Percentiles rank a stretch among this genome's conserved stretches.
These are phyloP conservation scores for Chamaea fasciata DNA, from an alignment of 2,113 vertebrate species.

Conservation along the genomic window DNA sequence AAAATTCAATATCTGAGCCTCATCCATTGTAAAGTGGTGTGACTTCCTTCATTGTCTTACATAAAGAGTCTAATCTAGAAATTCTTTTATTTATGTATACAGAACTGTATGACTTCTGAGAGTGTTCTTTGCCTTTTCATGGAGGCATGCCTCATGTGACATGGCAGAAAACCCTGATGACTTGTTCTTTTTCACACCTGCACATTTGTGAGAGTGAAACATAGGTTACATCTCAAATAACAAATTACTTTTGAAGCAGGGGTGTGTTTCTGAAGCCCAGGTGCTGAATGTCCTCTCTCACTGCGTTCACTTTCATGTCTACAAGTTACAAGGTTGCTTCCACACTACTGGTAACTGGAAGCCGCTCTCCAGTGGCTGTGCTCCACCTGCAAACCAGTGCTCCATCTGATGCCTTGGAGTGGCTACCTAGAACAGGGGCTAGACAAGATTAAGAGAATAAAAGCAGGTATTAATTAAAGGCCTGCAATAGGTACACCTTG, in stretches of 20 bases:
- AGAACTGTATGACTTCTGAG: neutral
- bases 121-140: neutral
- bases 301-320: neutral
- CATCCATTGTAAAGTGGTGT: neutral
- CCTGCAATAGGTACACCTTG: neutral
- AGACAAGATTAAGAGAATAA: neutral
- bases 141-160: neutral
- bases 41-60: neutral
- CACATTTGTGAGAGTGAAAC: neutral
- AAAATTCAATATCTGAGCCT: neutral
- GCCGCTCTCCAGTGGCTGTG: neutral
- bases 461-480: neutral
- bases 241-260: neutral
- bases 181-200: neutral
- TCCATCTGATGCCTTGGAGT: neutral
- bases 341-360: neutral
- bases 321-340: neutral
- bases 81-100: neutral
- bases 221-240: rapidly evolving
- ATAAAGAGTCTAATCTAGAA: neutral
- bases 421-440: neutral
- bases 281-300: neutral
- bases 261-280: neutral
- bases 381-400: neutral
- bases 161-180: neutral